Base-by-base conservation (phyloP, 2,888 invertebrate species). In the Caradrina kadenii region DNA sequence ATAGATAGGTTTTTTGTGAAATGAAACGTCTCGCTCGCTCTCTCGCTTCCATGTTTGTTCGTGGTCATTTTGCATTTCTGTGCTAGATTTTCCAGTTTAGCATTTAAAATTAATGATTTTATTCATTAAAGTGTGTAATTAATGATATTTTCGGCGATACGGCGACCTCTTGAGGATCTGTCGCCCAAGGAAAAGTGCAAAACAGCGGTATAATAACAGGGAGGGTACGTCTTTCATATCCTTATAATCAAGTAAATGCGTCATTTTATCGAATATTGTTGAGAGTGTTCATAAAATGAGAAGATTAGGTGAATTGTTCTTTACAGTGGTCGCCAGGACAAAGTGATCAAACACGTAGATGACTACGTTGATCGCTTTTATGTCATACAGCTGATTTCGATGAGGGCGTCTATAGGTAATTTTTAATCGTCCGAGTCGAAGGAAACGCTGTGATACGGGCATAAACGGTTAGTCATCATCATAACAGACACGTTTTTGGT, bases 41-140 rank as follows among this genome's bases (percentile, higher is more conserved):
- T 92, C 92, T 92, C 91, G 93, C 95, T 94, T 96, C 96, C 96
- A 96, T 96, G 96, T 96, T 96, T 95, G 95, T 96, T 96, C 96
- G 95, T 94, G 93, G 93, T 95, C 93, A 94, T 94, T 95, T 94
- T 91, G 92, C 93, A 93, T 93, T 94, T 94, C 91, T 93, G 93
- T 93, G 92, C 91, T 94, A 94, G 91, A 93, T 93, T 94, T 95
- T 94, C 92, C 91, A 93, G 91, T 93, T 93, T 92, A 92, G 86
- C 90, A 86, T 91, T 90, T 90, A 89, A 88, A 91, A 92, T 93
- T 93, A 91, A 91, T 94, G 94, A 90, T 94, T 92, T 89, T 90
- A 91, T 90, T 92, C 86, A 73, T 90, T 84, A 82, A 87, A 91
- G 91, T 92, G 94, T 94, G 93, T 94, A 93, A 94, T 96, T 96